phyloP scores from a whole-genome alignment of 1,140 invertebrate genomes.

The Kradibia gibbosae region DNA sequence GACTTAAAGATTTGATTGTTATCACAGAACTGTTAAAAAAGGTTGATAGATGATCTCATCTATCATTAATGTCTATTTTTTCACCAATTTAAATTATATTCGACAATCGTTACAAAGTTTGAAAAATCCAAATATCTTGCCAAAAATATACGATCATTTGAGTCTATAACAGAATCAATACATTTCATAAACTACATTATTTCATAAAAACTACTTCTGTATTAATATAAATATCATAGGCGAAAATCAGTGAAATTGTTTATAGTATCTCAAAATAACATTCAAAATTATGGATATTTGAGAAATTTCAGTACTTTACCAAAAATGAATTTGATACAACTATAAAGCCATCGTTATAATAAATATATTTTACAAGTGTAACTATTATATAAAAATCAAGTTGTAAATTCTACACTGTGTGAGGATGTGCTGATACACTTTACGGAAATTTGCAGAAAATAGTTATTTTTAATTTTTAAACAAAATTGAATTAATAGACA shows the following conservation, averaged over 20 bases:
- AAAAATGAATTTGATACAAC: no score
- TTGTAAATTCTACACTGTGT: no score
- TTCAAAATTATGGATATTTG: slow-evolving; percentile 19
- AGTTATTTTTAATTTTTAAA: no score
- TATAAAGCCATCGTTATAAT: no score
- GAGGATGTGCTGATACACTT: no score
- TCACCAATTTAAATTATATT: slow-evolving; percentile 9
- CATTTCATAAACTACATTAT: no score
- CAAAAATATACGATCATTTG: slow-evolving; percentile 45
- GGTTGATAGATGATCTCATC: slow-evolving; percentile 40
- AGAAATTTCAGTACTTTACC: not conserved
- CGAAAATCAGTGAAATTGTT: slow-evolving; percentile 27
- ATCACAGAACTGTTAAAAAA: slow-evolving; percentile 40
- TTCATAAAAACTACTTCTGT: no score
- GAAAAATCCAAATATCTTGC: slow-evolving; percentile 34
- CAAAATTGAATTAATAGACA: no score
- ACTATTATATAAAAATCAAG: no score
- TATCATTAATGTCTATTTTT: slow-evolving; percentile 31
- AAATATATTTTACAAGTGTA: no score
- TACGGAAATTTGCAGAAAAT: no score
- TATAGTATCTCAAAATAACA: slow-evolving; percentile 26
- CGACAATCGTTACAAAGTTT: not conserved
- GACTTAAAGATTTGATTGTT: slow-evolving; percentile 39
- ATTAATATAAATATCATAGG: not conserved
- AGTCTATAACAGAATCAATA: no score